phyloP scores from a whole-genome alignment of 2,113 vertebrate species.

The Thomomys bottae region DNA sequence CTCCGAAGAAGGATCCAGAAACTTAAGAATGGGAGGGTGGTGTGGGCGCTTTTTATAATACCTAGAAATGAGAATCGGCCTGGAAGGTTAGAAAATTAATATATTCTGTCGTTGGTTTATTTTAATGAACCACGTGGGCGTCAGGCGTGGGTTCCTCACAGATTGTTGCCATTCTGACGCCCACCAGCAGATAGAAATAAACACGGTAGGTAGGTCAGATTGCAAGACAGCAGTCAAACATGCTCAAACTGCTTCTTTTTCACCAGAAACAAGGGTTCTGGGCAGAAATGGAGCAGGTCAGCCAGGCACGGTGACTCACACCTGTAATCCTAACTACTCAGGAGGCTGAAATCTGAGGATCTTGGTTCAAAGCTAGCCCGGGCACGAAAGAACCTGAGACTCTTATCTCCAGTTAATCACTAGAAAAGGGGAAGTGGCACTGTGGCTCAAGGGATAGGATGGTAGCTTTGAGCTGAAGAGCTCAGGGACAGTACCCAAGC shows the following conservation, averaged over 20 bases:
- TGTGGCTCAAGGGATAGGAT: too few relatives aligned
- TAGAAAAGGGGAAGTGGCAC: too few relatives aligned
- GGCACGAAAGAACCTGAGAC: too few relatives aligned
- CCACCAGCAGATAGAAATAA: conserved; percentile 53
- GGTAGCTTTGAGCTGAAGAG: too few relatives aligned
- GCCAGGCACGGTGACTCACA: too few relatives aligned
- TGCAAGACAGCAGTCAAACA: neutral
- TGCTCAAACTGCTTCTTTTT: neutral
- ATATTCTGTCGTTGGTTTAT: conserved; percentile 49
- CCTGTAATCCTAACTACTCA: too few relatives aligned
- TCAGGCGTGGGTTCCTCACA: conserved; percentile 39
- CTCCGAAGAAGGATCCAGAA: conserved; percentile 39
- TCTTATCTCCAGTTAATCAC: too few relatives aligned
- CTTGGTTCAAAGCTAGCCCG: too few relatives aligned
- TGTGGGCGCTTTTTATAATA: neutral
- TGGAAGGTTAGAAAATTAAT: conserved; percentile 61
- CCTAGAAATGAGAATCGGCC: conserved; percentile 61
- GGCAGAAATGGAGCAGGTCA: neutral
- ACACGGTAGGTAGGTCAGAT: conserved; percentile 57
- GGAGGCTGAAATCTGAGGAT: too few relatives aligned
- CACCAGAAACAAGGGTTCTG: neutral
- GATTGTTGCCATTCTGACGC: conserved; percentile 22
- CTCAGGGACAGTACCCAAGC: too few relatives aligned
- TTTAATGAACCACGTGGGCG: conserved; percentile 61
- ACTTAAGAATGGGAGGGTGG: neutral